These are phyloP conservation scores for Ametastegia equiseti DNA, from an alignment of 2,888 invertebrate genomes.

Conservation along the genomic window DNA sequence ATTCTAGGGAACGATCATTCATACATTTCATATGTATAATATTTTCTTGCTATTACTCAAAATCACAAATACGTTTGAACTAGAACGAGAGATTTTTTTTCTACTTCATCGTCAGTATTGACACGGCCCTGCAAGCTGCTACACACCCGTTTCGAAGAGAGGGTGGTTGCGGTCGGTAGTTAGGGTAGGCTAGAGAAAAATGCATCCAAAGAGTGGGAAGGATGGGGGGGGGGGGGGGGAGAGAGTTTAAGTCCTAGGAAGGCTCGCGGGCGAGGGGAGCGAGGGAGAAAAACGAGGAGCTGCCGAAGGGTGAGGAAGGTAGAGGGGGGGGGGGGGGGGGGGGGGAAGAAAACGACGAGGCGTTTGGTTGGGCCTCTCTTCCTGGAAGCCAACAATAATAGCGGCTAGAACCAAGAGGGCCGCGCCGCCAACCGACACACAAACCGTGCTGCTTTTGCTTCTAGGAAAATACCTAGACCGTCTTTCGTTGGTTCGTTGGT, in stretches of 20 bases:
- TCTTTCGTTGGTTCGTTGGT: too few relatives aligned
- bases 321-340: background rate
- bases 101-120: background rate
- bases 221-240: conserved; percentile 28
- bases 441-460: conserved; percentile 65
- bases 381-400: conserved; percentile 71
- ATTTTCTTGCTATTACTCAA: too few relatives aligned
- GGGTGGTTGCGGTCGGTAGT: conserved; percentile 45
- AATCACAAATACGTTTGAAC: too few relatives aligned
- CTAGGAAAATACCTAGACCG: conserved; percentile 66
- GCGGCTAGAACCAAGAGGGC: conserved; percentile 57
- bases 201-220: conserved; percentile 38
- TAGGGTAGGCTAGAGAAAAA: conserved; percentile 53
- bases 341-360: conserved; percentile 43
- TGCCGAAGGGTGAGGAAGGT: background rate
- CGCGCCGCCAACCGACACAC: conserved; percentile 50
- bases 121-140: conserved; percentile 22
- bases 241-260: conserved; percentile 49
- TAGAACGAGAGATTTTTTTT: background rate
- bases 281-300: conserved; percentile 48
- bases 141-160: conserved; percentile 8
- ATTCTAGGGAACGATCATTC: background rate
- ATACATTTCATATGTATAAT: background rate
- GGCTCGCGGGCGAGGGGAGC: conserved; percentile 35
- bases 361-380: conserved; percentile 67